phyloP scores from a whole-genome alignment of 2,797 vertebrate species.

The Spea hammondii region DNA sequence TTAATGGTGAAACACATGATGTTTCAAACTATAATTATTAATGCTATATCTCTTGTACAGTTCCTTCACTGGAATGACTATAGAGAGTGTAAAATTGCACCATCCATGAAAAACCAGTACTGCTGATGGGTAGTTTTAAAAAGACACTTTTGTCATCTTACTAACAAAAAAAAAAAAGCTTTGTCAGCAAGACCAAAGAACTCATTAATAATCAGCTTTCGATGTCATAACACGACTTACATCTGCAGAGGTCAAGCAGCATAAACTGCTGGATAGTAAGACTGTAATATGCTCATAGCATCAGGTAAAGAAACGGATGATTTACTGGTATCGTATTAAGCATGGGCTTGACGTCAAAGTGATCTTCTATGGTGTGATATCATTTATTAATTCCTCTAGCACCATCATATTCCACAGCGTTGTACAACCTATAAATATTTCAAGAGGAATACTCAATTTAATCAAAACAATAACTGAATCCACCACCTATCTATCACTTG shows the following conservation, averaged over 20 bases:
- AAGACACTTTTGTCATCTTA: constrained; percentile 38
- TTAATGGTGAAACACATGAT: too few species aligned
- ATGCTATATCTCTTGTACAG: too few species aligned
- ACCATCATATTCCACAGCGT: too few species aligned
- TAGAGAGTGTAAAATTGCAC: constrained; percentile 25
- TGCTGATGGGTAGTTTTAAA: constrained; percentile 37
- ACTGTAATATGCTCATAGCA: constrained; percentile 7
- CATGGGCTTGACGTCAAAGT: too few species aligned
- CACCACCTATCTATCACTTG: too few species aligned
- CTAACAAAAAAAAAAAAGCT: constrained; percentile 25
- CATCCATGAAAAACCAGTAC: constrained; percentile 18
- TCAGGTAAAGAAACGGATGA: constrained; percentile 21
- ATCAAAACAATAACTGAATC: too few species aligned
- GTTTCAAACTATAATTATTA: too few species aligned
- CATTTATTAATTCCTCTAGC: too few species aligned
- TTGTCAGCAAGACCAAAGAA: constrained; percentile 19
- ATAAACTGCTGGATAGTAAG: constrained; percentile 11
- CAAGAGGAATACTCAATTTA: too few species aligned
- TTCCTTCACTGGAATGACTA: constrained; percentile 14
- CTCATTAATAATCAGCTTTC: constrained; percentile 43
- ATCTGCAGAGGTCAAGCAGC: constrained; percentile 29
- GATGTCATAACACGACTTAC: constrained; percentile 33
- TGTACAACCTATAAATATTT: too few species aligned
- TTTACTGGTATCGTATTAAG: background rate
- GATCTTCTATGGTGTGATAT: too few species aligned